Base-by-base conservation (phyloP, 2,113 vertebrate species). In the Paradoxurus hermaphroditus region DNA sequence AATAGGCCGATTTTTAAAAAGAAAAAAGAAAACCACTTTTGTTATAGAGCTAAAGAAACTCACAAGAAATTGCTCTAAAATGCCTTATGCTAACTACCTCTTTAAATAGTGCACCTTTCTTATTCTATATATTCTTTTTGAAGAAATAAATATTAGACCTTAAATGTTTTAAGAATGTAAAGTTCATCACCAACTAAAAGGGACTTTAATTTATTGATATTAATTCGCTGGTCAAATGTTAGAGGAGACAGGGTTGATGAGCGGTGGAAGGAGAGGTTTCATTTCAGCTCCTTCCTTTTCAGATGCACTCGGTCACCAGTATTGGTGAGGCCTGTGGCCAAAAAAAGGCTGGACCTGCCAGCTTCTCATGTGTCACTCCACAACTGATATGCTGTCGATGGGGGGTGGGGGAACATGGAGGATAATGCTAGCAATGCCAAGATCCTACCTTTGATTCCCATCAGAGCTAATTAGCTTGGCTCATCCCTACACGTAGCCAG, bases 381-480 rank as follows among this genome's bases (percentile, higher is more conserved):
- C 21, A n/a, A 7, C 83, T 44, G 87, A 16, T 19, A 53, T 72
- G 73, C 93, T 91, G 90, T 56, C 14, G 21, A 31, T 27, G 72
- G 12, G 36, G 23, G 39, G 4, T 29, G 62, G 63, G 63, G 63
- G 63, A 29, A 83, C 23, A 44, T 5, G 82, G 5, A 72, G 56
- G 62, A 31, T 11, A 41, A 65, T 46, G 59, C 56, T 44, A 65
- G 49, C 25, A 36, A 91, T 44, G 86, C 53, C 34, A 84, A 85
- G 29, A 73, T 77, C 46, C 49, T 87, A 4, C 5, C 7, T 49
- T 91, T 78, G 70, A 93, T 95, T 95, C 86, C 86, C 91, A 75
- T 86, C 83, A 87, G 96, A 84, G 75, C 93, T 90, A 93, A 95
- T 98, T 96, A 97, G 78, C 51, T 39, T 92, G 75, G 31, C 75